Evolutionary conservation across 1,140 invertebrate species (phyloP).

Genomic region (Pectinophora gossypiella): DNA sequence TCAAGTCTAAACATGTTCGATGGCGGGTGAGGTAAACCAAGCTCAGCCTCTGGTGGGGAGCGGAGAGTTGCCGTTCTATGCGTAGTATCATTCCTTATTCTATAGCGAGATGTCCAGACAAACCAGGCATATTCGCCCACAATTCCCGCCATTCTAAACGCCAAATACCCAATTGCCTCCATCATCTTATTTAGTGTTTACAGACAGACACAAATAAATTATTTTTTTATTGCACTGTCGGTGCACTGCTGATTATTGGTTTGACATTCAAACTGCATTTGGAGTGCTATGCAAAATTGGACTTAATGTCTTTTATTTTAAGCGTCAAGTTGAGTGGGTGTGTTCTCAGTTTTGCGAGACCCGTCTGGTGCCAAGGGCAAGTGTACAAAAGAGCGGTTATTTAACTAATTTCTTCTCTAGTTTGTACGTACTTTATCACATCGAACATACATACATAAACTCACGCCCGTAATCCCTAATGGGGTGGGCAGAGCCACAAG

Average conservation of each 20-base stretch:
- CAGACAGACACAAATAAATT: constrained; percentile 67
- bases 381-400: too few species aligned
- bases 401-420: too few species aligned
- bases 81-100: too few species aligned
- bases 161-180: constrained; percentile 48
- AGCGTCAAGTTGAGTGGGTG: background rate
- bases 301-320: background rate
- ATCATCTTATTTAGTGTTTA: constrained; percentile 70
- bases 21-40: too few species aligned
- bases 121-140: background rate
- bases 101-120: background rate
- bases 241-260: constrained; percentile 67
- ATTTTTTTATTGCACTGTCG: constrained; percentile 70
- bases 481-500: too few species aligned
- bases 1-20: background rate
- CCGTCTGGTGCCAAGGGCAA: background rate
- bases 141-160: background rate
- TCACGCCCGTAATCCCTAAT: too few species aligned
- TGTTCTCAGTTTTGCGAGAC: background rate
- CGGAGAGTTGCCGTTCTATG: too few species aligned
- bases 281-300: background rate
- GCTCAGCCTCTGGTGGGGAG: too few species aligned
- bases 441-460: too few species aligned
- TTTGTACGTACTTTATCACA: too few species aligned
- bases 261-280: constrained; percentile 74